Percentiles rank a stretch among this genome's conserved stretches.
Evolutionary conservation across 2,888 invertebrate species (phyloP).

Genomic region (Agonopterix arenella): DNA sequence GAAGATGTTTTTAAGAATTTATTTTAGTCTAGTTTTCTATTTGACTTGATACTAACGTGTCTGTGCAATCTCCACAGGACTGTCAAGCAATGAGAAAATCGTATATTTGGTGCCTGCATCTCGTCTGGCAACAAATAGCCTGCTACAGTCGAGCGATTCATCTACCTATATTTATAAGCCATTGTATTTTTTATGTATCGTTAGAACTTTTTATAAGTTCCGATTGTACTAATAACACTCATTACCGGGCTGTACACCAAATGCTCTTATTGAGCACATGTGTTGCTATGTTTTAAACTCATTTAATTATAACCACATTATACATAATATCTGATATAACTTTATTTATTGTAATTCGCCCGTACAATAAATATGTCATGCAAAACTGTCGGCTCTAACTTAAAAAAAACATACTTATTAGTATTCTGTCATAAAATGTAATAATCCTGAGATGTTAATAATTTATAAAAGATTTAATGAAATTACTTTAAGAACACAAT

Average conservation of each 20-base stretch:
- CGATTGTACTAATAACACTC: neutral
- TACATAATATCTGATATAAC: neutral
- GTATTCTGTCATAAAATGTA: constrained; percentile 4
- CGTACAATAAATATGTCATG: neutral
- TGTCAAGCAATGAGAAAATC: constrained; percentile 48
- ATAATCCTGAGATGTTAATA: neutral
- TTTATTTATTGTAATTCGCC: neutral
- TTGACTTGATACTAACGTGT: too few relatives aligned
- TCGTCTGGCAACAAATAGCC: constrained; percentile 39
- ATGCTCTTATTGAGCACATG: neutral
- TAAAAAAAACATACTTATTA: constrained; percentile 8
- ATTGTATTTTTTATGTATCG: constrained; percentile 33
- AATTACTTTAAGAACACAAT: constrained; percentile 34
- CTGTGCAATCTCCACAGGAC: constrained; percentile 34
- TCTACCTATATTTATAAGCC: constrained; percentile 13
- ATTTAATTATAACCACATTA: neutral
- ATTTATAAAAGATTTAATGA: neutral
- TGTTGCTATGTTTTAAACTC: neutral
- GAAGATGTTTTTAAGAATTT: too few relatives aligned
- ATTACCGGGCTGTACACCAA: neutral
- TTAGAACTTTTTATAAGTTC: constrained; percentile 24
- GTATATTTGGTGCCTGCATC: constrained; percentile 54
- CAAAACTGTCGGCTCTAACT: constrained; percentile 21
- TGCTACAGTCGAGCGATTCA: constrained; percentile 32
- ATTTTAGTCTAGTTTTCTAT: too few relatives aligned